Evolutionary conservation across 2,797 vertebrate genomes (phyloP).

Genomic region (Xenopus petersii): DNA sequence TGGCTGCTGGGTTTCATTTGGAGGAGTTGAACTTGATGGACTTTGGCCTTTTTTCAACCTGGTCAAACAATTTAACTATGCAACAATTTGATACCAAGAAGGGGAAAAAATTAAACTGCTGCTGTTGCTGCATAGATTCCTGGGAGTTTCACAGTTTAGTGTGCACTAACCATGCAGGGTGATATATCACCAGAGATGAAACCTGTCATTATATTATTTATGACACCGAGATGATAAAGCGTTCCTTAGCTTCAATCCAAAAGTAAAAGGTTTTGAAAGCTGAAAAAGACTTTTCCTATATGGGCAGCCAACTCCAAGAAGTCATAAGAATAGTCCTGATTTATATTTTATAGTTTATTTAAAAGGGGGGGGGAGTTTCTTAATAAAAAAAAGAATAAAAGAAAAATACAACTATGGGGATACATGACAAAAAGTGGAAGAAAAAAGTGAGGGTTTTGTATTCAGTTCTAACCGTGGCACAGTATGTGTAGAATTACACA

Average conservation of each 20-base stretch:
- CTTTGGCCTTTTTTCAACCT: too few species aligned
- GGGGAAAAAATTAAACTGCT: neutral
- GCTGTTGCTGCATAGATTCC: neutral
- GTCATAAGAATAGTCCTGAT: neutral
- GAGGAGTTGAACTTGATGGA: too few species aligned
- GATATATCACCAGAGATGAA: conserved; percentile 23
- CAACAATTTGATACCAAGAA: neutral
- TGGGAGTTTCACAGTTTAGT: conserved; percentile 10
- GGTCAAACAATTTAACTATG: too few species aligned
- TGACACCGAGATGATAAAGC: conserved; percentile 34
- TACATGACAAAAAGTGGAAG: too few species aligned
- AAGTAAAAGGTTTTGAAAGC: conserved; percentile 32
- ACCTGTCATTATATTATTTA: conserved; percentile 35
- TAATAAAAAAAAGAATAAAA: too few species aligned
- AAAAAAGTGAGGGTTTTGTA: too few species aligned
- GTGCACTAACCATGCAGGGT: conserved; percentile 21
- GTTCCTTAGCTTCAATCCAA: conserved; percentile 26
- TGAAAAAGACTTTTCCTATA: conserved; percentile 13
- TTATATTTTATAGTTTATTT: neutral
- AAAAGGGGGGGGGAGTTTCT: neutral
- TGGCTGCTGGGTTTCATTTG: too few species aligned
- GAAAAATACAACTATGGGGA: too few species aligned
- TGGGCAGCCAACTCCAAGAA: conserved; percentile 6
- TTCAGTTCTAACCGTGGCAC: too few species aligned
- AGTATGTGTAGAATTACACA: too few species aligned